phyloP scores from a whole-genome alignment of 2,888 invertebrate species.

The Linnaemya vulpina region DNA sequence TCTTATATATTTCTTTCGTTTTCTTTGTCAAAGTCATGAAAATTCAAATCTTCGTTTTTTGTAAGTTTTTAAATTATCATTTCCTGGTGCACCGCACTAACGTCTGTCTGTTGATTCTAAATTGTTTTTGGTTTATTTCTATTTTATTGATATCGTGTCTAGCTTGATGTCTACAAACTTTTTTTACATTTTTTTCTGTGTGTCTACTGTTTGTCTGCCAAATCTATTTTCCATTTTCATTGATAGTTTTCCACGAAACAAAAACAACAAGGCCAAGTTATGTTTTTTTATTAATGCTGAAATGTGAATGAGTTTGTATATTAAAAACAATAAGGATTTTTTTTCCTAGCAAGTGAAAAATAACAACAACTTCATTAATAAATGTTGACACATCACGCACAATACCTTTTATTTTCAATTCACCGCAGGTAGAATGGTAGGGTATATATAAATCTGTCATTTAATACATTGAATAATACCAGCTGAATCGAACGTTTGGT shows the following conservation, averaged over 20 bases:
- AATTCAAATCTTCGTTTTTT: constrained; percentile 39
- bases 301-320: neutral
- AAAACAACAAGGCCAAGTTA: constrained; percentile 30
- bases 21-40: constrained; percentile 60
- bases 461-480: too few relatives aligned
- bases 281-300: constrained; percentile 30
- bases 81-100: constrained; percentile 13
- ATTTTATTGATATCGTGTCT: constrained; percentile 61
- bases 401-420: constrained; percentile 22
- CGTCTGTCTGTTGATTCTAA: constrained; percentile 58
- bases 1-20: constrained; percentile 5
- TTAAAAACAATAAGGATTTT: constrained; percentile 3
- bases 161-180: constrained; percentile 54
- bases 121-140: constrained; percentile 44
- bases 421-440: neutral
- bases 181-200: constrained; percentile 26
- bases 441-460: too few relatives aligned
- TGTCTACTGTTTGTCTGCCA: constrained; percentile 69
- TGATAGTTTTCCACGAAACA: constrained; percentile 53
- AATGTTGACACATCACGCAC: constrained; percentile 60
- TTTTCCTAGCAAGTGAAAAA: neutral
- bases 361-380: constrained; percentile 35
- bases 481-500: too few relatives aligned
- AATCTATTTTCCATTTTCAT: constrained; percentile 58
- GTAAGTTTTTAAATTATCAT: constrained; percentile 4